These are phyloP conservation scores for Myiozetetes cayanensis DNA, from an alignment of 2,113 vertebrate species.

Conservation along the genomic window DNA sequence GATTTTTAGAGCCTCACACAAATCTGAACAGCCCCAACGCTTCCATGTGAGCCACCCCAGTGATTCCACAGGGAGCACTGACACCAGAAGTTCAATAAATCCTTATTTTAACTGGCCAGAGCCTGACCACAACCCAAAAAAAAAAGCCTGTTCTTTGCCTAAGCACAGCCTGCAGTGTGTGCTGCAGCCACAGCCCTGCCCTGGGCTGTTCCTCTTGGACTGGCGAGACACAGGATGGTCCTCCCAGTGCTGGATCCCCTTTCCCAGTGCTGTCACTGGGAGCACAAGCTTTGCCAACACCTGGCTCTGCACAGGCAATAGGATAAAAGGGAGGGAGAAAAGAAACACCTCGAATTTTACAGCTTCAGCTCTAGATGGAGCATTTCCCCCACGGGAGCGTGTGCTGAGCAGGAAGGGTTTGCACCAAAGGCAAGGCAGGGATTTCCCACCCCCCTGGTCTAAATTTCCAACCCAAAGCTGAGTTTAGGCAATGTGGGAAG, in stretches of 20 bases:
- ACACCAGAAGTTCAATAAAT: background rate
- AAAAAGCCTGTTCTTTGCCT: background rate
- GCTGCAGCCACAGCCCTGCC: background rate
- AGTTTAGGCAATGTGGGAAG: background rate
- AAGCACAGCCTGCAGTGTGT: background rate
- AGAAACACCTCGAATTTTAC: background rate
- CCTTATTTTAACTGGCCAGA: background rate
- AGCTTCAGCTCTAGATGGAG: background rate
- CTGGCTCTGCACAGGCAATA: background rate
- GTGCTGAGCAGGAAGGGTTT: background rate
- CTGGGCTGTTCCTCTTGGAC: accelerated
- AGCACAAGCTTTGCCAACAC: background rate
- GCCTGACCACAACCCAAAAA: background rate
- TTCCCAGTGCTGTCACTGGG: background rate
- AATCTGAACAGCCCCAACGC: background rate
- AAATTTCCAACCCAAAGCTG: background rate
- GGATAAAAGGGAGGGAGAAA: background rate
- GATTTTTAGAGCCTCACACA: background rate
- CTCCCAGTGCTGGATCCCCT: background rate
- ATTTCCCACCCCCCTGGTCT: background rate
- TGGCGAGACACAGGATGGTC: background rate
- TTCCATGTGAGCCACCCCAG: background rate
- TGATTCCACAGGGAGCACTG: background rate
- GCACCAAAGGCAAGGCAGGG: background rate
- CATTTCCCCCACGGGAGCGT: background rate